Conservation (phyloP, 2,113 vertebrate genomes). For the Oryzias curvinotus region DNA sequence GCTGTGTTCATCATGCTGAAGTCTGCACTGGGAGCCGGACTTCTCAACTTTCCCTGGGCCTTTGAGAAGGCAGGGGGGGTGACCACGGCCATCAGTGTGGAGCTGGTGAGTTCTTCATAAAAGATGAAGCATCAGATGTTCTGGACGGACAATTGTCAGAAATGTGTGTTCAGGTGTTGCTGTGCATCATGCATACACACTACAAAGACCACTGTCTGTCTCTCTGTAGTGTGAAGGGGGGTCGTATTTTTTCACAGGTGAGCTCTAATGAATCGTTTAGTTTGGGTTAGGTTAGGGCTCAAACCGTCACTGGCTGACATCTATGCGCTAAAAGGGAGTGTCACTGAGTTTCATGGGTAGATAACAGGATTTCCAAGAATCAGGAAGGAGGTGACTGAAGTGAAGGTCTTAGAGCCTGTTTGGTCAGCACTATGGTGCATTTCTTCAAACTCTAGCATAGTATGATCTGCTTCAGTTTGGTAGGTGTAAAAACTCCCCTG, state of each 20-base stretch:
- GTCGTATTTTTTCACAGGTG: slow-evolving; percentile 55
- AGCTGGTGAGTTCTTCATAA: slow-evolving; percentile 81
- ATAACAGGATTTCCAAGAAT: slow-evolving; percentile 39
- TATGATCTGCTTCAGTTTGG: no score
- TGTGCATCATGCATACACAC: neutral
- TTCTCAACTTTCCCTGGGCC: slow-evolving; percentile 95
- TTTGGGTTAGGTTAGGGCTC: slow-evolving; percentile 31
- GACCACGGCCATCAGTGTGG: slow-evolving; percentile 80
- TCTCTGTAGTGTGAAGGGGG: slow-evolving; percentile 65
- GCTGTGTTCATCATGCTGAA: slow-evolving; percentile 93
- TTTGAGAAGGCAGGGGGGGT: slow-evolving; percentile 88
- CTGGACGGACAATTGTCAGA: no score
- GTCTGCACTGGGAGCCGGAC: slow-evolving; percentile 89
- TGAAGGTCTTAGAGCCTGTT: neutral
- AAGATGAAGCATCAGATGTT: neutral
- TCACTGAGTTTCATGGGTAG: neutral
- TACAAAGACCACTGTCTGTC: slow-evolving; percentile 8
- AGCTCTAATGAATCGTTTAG: slow-evolving; percentile 66
- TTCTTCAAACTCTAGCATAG: no score
- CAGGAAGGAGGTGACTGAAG: neutral
- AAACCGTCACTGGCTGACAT: slow-evolving; percentile 21
- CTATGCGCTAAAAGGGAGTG: slow-evolving; percentile 9
- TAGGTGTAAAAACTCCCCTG: no score
- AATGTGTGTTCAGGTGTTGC: neutral
- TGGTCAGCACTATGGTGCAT: no score